A percentile compares a stretch with the other conserved stretches of the same genome.
Conservation (phyloP, 1,140 invertebrate genomes). For the Polypedilum pembai region DNA sequence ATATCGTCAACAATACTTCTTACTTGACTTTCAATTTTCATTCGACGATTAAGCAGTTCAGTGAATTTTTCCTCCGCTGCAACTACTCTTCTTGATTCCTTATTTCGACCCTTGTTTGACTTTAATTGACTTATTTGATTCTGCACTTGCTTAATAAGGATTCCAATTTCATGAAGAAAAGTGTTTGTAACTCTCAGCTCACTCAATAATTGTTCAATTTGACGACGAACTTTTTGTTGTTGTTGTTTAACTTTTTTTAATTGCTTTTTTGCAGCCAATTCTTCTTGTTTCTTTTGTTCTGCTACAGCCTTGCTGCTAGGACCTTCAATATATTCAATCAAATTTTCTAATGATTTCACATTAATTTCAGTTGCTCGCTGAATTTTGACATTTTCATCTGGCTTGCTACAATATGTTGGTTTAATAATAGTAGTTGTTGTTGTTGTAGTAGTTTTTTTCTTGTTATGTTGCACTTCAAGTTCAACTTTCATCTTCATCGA, state of each 20-base stretch:
- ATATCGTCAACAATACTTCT: not conserved
- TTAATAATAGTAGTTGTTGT: not conserved
- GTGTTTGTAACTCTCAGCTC: not conserved
- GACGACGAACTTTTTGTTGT: not conserved
- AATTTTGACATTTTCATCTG: not conserved
- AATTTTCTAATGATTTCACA: slow-evolving; percentile 10
- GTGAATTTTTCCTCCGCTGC: not conserved
- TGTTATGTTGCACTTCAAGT: not conserved
- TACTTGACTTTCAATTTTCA: not conserved
- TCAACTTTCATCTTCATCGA: slow-evolving; percentile 24
- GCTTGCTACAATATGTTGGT: not conserved
- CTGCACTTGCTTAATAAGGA: not conserved
- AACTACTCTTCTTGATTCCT: not conserved
- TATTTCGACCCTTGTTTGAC: not conserved
- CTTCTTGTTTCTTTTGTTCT: not conserved
- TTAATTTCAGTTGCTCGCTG: not conserved
- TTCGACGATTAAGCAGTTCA: not conserved
- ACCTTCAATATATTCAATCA: slow-evolving; percentile 15
- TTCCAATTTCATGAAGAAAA: not conserved
- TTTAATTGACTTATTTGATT: slow-evolving; percentile 27
- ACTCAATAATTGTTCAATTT: not conserved
- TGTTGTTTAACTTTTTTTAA: not conserved
- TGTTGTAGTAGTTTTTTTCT: not conserved
- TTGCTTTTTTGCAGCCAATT: not conserved
- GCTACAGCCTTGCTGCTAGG: not conserved